Percentiles rank a stretch among this genome's conserved stretches.
Evolutionary conservation across 2,888 invertebrate genomes (phyloP).

Genomic region (Aproaerema taeniolella): DNA sequence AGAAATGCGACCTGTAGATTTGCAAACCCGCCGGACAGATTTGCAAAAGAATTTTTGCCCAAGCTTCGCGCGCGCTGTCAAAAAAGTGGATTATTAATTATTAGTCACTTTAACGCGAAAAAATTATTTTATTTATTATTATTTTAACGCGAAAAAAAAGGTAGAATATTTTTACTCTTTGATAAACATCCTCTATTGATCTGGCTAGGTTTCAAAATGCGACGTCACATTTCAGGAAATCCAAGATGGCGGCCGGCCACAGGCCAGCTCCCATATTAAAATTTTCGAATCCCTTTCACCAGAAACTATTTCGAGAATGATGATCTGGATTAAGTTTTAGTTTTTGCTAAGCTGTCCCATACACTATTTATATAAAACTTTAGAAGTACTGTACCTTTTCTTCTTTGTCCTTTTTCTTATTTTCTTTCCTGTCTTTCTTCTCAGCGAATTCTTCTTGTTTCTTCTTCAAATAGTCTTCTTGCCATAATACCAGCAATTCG

Average conservation of each 20-base stretch:
- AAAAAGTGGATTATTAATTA: too few species aligned
- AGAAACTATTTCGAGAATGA: too few species aligned
- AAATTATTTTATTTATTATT: too few species aligned
- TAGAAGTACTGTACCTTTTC: constrained; percentile 22
- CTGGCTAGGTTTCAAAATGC: too few species aligned
- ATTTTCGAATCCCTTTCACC: background rate
- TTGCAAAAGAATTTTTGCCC: too few species aligned
- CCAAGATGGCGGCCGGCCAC: background rate
- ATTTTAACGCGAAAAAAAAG: too few species aligned
- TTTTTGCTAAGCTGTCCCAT: background rate
- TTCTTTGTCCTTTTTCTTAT: constrained; percentile 68
- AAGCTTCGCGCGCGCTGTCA: too few species aligned
- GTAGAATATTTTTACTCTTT: too few species aligned
- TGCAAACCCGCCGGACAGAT: too few species aligned
- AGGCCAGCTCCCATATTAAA: background rate
- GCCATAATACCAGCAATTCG: constrained; percentile 82
- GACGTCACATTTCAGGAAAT: background rate
- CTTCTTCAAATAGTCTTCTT: constrained; percentile 80
- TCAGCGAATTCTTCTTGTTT: constrained; percentile 82
- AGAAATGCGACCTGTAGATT: too few species aligned
- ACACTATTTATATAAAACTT: background rate
- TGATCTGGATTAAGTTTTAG: background rate
- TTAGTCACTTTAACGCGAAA: too few species aligned
- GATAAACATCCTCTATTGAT: too few species aligned
- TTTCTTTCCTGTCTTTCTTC: constrained; percentile 76